Conservation (phyloP, 2,888 invertebrate genomes). For the Rhamnusium bicolor region DNA sequence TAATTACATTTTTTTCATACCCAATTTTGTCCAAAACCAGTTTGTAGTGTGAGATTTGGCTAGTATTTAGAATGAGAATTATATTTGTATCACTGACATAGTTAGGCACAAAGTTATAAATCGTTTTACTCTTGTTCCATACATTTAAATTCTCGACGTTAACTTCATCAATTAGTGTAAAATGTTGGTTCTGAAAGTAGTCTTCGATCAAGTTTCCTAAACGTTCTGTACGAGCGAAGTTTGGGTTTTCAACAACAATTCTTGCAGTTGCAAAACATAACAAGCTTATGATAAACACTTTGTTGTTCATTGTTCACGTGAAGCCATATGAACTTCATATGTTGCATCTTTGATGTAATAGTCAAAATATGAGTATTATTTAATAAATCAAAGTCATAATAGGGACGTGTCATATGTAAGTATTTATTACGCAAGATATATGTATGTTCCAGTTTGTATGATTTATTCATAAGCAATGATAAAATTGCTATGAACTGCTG, state of each 20-base stretch:
- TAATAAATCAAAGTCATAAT: not conserved
- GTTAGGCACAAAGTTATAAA: not conserved
- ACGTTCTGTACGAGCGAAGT: not conserved
- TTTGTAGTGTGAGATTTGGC: not conserved
- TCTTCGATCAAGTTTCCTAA: not conserved
- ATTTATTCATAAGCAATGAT: no score
- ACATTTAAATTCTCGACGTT: not conserved
- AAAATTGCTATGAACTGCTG: no score
- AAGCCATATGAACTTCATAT: not conserved
- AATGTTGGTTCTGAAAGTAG: not conserved
- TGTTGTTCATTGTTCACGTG: not conserved
- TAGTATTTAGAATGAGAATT: not conserved
- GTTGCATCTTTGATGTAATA: not conserved
- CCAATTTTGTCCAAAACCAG: not conserved
- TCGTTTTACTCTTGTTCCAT: not conserved
- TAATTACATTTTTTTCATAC: not conserved
- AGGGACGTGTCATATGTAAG: no score
- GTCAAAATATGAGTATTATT: not conserved
- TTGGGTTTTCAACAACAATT: not conserved
- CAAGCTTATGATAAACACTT: not conserved
- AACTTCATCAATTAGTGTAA: not conserved
- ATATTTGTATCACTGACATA: not conserved
- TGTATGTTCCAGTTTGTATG: not conserved
- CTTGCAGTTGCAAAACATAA: not conserved
- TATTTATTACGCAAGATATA: not conserved